Conservation (phyloP, 2,113 vertebrate genomes). For the Tachuris rubrigastra region DNA sequence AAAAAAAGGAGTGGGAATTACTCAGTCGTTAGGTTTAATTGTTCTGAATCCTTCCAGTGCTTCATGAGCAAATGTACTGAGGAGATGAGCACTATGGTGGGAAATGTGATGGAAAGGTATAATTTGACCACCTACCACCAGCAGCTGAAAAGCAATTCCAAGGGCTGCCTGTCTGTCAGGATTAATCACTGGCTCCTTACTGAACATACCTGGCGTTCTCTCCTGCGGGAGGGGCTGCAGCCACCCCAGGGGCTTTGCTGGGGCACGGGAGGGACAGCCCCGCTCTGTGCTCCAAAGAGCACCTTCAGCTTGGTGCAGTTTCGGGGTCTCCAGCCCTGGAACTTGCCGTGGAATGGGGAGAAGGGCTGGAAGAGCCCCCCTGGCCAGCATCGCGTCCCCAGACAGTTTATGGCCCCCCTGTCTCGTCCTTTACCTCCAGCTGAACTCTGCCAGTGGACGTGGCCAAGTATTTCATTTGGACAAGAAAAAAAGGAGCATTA, state of each 20-base stretch:
- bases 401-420: slow-evolving; percentile 79
- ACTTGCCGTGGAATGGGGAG: neutral
- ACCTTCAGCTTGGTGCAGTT: neutral
- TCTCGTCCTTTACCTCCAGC: slow-evolving; percentile 79
- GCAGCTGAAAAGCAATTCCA: slow-evolving; percentile 62
- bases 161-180: slow-evolving; percentile 53
- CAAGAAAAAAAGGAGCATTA: slow-evolving; percentile 41
- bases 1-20: slow-evolving; percentile 55
- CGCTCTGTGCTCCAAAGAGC: neutral
- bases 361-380: neutral
- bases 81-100: slow-evolving; percentile 47
- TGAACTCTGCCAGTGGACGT: slow-evolving; percentile 77
- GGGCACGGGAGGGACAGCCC: neutral
- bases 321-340: neutral
- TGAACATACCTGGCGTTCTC: neutral
- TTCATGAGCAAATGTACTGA: slow-evolving; percentile 49
- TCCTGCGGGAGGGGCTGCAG: neutral
- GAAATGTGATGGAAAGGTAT: slow-evolving; percentile 73
- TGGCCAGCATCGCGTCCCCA: slow-evolving; percentile 43
- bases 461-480: slow-evolving; percentile 64
- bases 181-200: slow-evolving; percentile 58
- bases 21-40: slow-evolving; percentile 67
- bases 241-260: neutral
- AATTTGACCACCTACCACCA: slow-evolving; percentile 74
- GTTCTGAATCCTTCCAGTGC: slow-evolving; percentile 57